Evolutionary conservation across 2,113 vertebrate species (phyloP).

Genomic region (Gnathonemus longibarbis): DNA sequence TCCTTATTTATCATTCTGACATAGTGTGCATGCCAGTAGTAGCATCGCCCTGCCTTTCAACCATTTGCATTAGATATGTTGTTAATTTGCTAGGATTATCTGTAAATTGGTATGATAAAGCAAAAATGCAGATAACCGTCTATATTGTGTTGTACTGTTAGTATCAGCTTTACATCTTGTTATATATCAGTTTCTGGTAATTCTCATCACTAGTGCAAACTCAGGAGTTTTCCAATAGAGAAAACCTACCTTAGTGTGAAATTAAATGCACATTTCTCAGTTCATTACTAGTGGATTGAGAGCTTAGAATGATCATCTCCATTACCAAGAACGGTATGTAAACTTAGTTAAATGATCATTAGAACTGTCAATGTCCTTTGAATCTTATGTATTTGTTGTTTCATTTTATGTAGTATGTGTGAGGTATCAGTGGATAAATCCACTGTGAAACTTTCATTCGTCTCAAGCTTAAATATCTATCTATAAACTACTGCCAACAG

Average conservation of each 20-base stretch:
- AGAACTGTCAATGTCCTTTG: background rate
- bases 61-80: background rate
- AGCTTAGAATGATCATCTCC: background rate
- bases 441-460: background rate
- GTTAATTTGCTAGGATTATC: background rate
- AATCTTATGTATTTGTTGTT: background rate
- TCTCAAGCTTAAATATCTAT: background rate
- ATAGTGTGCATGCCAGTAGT: background rate
- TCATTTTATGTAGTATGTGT: background rate
- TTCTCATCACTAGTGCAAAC: background rate
- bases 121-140: background rate
- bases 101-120: background rate
- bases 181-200: background rate
- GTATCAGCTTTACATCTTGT: background rate
- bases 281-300: background rate
- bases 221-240: background rate
- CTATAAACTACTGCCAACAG: background rate
- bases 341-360: background rate
- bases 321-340: background rate
- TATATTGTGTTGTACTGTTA: background rate
- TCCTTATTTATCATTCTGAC: background rate
- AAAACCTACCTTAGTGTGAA: background rate
- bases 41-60: background rate
- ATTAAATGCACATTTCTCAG: background rate
- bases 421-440: background rate